Conservation (phyloP, 2,113 vertebrate species). For the Sapayoa aenigma region DNA sequence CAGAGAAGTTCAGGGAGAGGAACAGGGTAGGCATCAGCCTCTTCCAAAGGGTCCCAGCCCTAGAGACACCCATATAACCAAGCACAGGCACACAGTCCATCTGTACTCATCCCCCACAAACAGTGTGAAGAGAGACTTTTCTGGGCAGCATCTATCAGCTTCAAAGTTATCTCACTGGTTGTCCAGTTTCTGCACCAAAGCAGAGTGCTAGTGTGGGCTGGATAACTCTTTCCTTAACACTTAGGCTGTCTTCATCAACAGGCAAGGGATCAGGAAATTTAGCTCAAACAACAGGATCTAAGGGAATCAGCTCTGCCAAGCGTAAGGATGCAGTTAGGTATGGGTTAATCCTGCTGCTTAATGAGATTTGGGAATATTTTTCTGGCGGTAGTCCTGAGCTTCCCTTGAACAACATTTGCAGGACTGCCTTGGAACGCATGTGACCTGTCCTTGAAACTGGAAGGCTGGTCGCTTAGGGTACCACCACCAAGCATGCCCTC, state of each 20-base stretch:
- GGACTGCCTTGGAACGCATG: fast-evolving
- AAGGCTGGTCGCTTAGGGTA: not conserved
- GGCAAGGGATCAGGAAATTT: not conserved
- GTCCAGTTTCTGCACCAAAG: not conserved
- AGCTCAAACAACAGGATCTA: not conserved
- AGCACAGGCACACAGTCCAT: not conserved
- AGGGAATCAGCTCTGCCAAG: not conserved
- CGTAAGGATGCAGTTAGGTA: not conserved
- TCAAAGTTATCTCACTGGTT: not conserved
- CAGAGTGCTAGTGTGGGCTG: not conserved
- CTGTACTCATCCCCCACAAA: not conserved
- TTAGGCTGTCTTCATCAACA: not conserved
- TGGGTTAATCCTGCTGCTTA: not conserved
- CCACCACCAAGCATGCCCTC: not conserved
- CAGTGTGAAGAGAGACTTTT: not conserved
- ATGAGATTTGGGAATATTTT: not conserved
- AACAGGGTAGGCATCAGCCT: not conserved
- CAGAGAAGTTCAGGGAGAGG: not conserved
- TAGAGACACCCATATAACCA: not conserved
- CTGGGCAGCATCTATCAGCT: not conserved
- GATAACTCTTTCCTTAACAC: not conserved
- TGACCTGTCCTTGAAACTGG: not conserved
- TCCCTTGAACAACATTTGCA: not conserved
- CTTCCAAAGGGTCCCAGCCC: not conserved
- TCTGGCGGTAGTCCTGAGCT: not conserved